Evolutionary conservation across 2,888 invertebrate genomes (phyloP).

Genomic region (Drosophila cognata): DNA sequence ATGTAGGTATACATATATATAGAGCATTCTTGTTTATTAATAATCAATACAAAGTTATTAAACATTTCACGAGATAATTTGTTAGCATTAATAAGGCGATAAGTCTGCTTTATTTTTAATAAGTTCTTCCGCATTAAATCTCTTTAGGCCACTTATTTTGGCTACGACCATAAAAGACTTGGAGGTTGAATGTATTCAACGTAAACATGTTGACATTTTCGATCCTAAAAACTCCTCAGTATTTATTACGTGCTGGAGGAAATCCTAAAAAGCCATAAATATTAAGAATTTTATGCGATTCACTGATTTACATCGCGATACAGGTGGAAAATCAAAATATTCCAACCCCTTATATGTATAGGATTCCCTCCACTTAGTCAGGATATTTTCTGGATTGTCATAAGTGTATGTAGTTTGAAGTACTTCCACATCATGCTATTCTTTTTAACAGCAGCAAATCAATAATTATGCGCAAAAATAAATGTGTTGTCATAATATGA

Average conservation of each 20-base stretch:
- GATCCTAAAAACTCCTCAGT: not conserved
- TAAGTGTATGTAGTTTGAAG: not conserved
- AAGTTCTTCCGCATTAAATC: not conserved
- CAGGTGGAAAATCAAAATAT: not conserved
- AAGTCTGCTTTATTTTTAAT: not conserved
- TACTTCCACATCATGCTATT: not conserved
- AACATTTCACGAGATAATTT: not conserved
- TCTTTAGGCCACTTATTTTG: not conserved
- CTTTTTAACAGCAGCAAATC: conserved; percentile 35
- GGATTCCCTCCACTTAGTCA: not conserved
- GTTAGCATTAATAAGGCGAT: not conserved
- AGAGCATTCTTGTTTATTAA: not conserved
- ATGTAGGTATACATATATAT: no score
- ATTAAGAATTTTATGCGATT: not conserved
- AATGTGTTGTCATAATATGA: conserved; percentile 59
- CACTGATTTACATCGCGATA: no score
- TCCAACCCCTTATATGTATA: not conserved
- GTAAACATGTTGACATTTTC: not conserved
- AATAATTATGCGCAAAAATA: conserved; percentile 50
- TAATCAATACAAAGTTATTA: not conserved
- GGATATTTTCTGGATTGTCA: not conserved
- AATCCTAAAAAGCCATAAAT: not conserved
- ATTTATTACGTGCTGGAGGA: not conserved
- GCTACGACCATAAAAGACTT: not conserved
- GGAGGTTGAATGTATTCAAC: not conserved